Conservation (phyloP, 2,797 vertebrate species). For the Hemibagrus guttatus region DNA sequence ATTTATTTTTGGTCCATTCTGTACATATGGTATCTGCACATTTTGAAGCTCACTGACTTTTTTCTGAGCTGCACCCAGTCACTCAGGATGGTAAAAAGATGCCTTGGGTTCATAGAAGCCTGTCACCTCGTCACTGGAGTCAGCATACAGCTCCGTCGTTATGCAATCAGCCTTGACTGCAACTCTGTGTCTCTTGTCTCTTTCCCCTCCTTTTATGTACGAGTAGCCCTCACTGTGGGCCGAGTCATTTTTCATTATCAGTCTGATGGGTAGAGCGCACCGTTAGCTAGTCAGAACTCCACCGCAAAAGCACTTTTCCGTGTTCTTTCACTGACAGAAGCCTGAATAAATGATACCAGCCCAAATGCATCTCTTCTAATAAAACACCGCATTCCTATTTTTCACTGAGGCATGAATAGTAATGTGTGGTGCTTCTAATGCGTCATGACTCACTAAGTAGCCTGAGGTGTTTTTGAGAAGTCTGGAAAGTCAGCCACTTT, state of each 20-base stretch:
- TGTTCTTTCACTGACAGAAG: slow-evolving; percentile 49
- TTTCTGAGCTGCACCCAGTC: not conserved
- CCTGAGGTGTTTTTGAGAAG: slow-evolving; percentile 7
- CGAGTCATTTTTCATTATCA: slow-evolving; percentile 41
- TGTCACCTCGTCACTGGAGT: slow-evolving; percentile 32
- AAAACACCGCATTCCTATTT: slow-evolving; percentile 49
- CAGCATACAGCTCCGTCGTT: slow-evolving; percentile 21
- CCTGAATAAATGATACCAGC: slow-evolving; percentile 54
- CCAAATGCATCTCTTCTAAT: slow-evolving; percentile 48
- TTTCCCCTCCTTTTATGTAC: not conserved
- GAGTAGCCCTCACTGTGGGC: slow-evolving; percentile 11
- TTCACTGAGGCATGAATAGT: slow-evolving; percentile 51
- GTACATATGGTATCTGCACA: not conserved
- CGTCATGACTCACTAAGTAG: slow-evolving; percentile 13
- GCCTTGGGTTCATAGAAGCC: slow-evolving; percentile 6
- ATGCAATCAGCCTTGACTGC: not conserved
- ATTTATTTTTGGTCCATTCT: not conserved
- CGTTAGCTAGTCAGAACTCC: slow-evolving; percentile 24
- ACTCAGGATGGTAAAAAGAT: not conserved
- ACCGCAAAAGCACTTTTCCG: slow-evolving; percentile 46
- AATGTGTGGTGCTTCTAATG: slow-evolving; percentile 39
- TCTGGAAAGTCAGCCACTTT: slow-evolving; percentile 26
- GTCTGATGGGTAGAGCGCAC: slow-evolving; percentile 11
- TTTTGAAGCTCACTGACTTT: not conserved
- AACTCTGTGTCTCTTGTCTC: not conserved